Evolutionary conservation across 2,797 vertebrate genomes (phyloP), one percentile per base, ranked within the genome.

Genomic region (Bradypodion ventrale): DNA sequence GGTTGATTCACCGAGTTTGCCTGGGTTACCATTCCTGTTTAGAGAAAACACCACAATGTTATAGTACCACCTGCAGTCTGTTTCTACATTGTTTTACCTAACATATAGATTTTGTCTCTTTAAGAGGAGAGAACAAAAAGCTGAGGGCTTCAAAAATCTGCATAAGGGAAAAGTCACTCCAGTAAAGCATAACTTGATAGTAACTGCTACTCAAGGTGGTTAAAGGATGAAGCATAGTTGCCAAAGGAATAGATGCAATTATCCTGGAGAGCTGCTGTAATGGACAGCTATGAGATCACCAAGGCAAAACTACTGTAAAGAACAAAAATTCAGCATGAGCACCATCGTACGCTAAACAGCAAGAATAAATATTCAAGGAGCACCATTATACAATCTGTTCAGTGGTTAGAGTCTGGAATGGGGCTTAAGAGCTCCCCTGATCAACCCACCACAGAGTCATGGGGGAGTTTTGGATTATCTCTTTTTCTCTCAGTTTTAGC

Each of bases 11-110:
- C 44, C 32, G 75, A 6, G 0, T 84, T 91, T 83, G 10, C 56
- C 52, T 70, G 2, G 4, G 13, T 66, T 75, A 60, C 4, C 29
- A 5, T 7, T 56, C 4, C 5, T 40, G 82, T 49, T 83, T 78
- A 12, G 44, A 42, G 6, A 21, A 74, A 91, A 7, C 62, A 59
- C 27, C 80, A 56, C 5, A 82, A 87, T 89, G 4, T 0, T 16
- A 0, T 59, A 75, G 66, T 19, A 85, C 60, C 82, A 88, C 78
- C 82, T 74, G 9, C 75, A 83, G 79, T 88, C 49, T 85, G 66
- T 27, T 66, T 0, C 0, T 60, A 72, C 3, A 1, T 23, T 62
- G 16, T 35, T 77, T 59, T 68, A 23, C 13, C 29, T 78, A 42
- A 10, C 25, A 23, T 46, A 65, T 46, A 12, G 21, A 80, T 59